Conservation (phyloP, 2,888 invertebrate genomes). For the Cinara cedri region DNA sequence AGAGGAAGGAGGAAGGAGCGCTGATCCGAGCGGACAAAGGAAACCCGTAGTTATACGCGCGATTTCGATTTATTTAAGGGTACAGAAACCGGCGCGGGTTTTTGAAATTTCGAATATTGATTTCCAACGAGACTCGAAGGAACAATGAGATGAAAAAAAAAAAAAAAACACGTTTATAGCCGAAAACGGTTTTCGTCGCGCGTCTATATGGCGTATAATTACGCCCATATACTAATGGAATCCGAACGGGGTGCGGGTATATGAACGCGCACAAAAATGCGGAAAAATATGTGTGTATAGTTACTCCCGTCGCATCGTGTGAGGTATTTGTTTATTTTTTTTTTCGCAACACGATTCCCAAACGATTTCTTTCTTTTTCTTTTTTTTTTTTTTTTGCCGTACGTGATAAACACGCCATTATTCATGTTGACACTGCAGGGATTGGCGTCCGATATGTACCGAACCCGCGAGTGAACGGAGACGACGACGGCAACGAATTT, state of each 20-base stretch:
- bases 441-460: neutral
- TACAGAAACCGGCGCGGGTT: no score
- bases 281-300: neutral
- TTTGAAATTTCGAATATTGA: no score
- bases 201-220: neutral
- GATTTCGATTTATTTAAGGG: no score
- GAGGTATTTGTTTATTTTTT: constrained; percentile 43
- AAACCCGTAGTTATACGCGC: no score
- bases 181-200: constrained; percentile 13
- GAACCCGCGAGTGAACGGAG: neutral
- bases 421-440: constrained; percentile 39
- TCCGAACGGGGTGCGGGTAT: constrained; percentile 5
- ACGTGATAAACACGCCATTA: constrained; percentile 48
- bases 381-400: constrained; percentile 18
- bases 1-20: no score
- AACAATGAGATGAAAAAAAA: no score
- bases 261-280: constrained; percentile 28
- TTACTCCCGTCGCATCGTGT: constrained; percentile 46
- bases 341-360: constrained; percentile 39
- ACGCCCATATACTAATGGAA: neutral
- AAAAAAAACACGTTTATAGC: constrained; percentile 1
- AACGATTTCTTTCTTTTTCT: constrained; percentile 1
- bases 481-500: neutral
- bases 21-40: no score
- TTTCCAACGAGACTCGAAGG: no score